Percentiles rank a stretch among this genome's conserved stretches.
Evolutionary conservation across 2,888 invertebrate genomes (phyloP).

Genomic region (Torymus auratus): DNA sequence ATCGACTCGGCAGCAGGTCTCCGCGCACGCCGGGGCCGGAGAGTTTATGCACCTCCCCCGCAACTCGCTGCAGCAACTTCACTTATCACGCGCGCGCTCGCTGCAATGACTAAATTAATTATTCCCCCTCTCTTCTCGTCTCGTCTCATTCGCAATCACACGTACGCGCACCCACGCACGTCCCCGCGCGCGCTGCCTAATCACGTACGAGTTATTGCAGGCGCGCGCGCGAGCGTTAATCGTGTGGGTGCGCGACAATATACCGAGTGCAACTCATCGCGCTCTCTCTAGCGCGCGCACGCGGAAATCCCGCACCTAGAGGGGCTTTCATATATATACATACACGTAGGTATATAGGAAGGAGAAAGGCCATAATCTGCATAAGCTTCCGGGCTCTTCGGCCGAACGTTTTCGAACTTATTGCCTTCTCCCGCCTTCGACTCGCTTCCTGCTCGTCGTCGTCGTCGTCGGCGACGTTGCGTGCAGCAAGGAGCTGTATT

Average conservation of each 20-base stretch:
- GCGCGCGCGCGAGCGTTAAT: slow-evolving; percentile 25
- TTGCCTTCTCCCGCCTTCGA: slow-evolving; percentile 7
- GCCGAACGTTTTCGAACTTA: slow-evolving; percentile 27
- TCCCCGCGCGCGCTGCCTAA: slow-evolving; percentile 9
- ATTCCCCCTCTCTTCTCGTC: background rate
- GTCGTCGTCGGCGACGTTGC: too few relatives aligned
- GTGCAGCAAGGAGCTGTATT: background rate
- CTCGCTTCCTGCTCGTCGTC: too few relatives aligned
- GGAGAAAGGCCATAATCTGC: slow-evolving; percentile 32
- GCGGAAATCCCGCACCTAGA: background rate
- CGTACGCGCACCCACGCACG: background rate
- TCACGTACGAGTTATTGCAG: slow-evolving; percentile 47
- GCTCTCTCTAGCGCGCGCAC: slow-evolving; percentile 12
- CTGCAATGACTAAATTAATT: slow-evolving; percentile 46
- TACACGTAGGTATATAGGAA: background rate
- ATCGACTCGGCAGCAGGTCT: background rate
- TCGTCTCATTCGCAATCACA: too few relatives aligned
- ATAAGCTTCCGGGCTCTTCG: slow-evolving; percentile 38
- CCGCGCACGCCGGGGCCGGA: background rate
- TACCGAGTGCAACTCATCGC: slow-evolving; percentile 33
- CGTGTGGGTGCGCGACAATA: background rate
- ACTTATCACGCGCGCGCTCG: slow-evolving; percentile 31
- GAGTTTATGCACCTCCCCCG: slow-evolving; percentile 21
- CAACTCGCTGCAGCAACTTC: slow-evolving; percentile 5
- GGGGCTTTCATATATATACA: too few relatives aligned